Conservation (phyloP, 2,888 invertebrate species). For the Eupithecia centaureata region DNA sequence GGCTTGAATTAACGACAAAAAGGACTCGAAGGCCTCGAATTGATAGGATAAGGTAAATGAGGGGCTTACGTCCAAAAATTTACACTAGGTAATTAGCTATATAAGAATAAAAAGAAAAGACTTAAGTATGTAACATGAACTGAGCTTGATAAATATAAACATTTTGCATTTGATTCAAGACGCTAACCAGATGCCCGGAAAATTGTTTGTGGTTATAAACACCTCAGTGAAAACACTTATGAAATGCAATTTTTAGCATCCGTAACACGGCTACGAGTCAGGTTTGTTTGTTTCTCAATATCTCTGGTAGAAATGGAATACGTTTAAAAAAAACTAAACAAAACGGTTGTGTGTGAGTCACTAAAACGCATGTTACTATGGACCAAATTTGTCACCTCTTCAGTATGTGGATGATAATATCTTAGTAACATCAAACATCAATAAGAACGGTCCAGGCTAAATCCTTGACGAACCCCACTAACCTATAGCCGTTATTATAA, state of each 20-base stretch:
- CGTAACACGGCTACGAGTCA: neutral
- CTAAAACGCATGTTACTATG: neutral
- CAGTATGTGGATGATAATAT: neutral
- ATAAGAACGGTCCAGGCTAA: neutral
- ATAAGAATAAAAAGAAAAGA: neutral
- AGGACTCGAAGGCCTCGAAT: neutral
- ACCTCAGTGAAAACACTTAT: constrained; percentile 10
- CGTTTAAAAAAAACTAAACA: neutral
- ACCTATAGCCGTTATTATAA: neutral
- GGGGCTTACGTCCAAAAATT: neutral
- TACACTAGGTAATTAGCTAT: neutral
- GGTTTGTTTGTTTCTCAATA: neutral
- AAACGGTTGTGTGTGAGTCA: neutral
- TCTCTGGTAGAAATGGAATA: neutral
- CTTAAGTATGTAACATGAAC: neutral
- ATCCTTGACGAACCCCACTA: neutral
- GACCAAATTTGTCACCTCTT: neutral
- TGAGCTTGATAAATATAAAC: constrained; percentile 9
- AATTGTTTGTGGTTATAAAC: constrained; percentile 16
- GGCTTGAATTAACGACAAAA: neutral
- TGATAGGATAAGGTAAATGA: neutral
- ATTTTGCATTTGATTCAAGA: constrained; percentile 23
- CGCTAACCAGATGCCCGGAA: constrained; percentile 14
- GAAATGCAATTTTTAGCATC: constrained; percentile 10
- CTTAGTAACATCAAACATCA: neutral